Conservation (phyloP, 2,113 vertebrate genomes). For the Tricholaema leucomelas region DNA sequence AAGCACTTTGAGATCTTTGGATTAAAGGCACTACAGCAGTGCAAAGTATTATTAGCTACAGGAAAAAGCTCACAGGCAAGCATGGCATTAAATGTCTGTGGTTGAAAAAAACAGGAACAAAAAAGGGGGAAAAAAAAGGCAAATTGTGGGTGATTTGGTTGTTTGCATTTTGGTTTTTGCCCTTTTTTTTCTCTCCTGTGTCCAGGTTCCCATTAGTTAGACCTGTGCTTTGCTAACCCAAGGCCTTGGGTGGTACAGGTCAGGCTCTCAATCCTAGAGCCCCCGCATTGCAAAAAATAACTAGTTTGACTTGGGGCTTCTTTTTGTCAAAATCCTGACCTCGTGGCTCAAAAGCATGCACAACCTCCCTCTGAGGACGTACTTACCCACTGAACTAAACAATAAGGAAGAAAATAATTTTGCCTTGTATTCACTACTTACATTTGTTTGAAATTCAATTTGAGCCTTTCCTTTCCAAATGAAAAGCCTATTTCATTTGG, state of each 20-base stretch:
- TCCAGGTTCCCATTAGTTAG: neutral
- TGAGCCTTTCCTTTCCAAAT: neutral
- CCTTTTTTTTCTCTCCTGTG: neutral
- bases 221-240: neutral
- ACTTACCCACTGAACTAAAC: neutral
- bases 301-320: neutral
- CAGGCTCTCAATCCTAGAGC: neutral
- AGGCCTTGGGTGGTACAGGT: neutral
- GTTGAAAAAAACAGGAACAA: neutral
- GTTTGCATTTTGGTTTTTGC: neutral
- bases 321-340: neutral
- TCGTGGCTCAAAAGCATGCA: neutral
- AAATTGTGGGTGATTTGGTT: neutral
- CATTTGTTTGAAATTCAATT: neutral
- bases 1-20: conserved; percentile 65
- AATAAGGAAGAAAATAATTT: neutral
- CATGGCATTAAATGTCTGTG: conserved; percentile 18
- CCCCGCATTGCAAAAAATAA: neutral
- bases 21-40: conserved; percentile 55
- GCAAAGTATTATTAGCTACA: conserved; percentile 56
- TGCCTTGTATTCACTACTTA: neutral
- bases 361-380: neutral
- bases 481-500: neutral
- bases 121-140: neutral
- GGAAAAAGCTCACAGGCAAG: conserved; percentile 59